Conservation (phyloP, 2,888 invertebrate species). For the Urechis unicinctus region DNA sequence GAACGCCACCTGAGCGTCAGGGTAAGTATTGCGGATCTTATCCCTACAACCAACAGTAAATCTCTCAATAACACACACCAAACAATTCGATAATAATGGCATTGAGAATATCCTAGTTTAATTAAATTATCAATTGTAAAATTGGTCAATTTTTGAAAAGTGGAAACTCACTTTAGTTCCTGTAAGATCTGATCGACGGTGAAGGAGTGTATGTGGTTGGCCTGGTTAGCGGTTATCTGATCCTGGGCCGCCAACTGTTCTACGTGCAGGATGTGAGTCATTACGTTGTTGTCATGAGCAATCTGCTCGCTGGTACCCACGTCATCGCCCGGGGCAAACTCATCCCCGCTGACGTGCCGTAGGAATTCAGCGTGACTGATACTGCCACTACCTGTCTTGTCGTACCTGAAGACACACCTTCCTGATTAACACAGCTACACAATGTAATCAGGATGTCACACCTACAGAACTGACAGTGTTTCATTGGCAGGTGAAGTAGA, state of each 20-base stretch:
- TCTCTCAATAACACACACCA: not conserved
- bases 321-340: constrained; percentile 39
- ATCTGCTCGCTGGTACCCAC: constrained; percentile 36
- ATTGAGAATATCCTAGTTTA: not conserved
- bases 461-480: not conserved
- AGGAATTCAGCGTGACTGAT: constrained; percentile 41
- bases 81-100: not conserved
- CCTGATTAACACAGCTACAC: too few species aligned
- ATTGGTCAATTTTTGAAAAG: too few species aligned
- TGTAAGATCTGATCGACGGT: constrained; percentile 32
- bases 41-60: constrained; percentile 26
- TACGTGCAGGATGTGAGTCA: constrained; percentile 31
- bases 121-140: too few species aligned
- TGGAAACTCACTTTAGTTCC: constrained; percentile 32
- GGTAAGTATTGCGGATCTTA: constrained; percentile 37
- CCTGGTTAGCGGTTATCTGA: constrained; percentile 38
- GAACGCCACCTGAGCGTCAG: constrained; percentile 40
- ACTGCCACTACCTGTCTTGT: constrained; percentile 31
- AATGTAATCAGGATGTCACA: too few species aligned
- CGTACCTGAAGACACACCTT: constrained; percentile 30
- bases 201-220: constrained; percentile 30
- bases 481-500: too few species aligned
- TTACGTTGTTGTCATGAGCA: constrained; percentile 30
- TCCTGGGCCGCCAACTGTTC: constrained; percentile 36
- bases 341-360: constrained; percentile 30